Conservation (phyloP, 37 sponge, comb jelly and placozoan genomes). For the Agelas oroides region DNA sequence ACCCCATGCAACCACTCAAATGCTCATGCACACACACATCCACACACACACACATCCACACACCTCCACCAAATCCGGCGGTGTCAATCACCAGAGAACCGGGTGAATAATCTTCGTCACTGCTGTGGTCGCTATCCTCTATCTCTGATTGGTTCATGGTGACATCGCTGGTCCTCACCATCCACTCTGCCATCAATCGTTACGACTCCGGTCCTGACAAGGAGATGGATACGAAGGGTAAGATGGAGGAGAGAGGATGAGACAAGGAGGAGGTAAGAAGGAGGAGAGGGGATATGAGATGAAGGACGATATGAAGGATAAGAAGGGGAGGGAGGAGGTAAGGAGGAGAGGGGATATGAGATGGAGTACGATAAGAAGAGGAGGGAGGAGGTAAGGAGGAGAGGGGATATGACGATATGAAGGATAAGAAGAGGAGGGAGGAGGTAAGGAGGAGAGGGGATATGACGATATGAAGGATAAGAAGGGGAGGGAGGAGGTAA, state of each 20-base stretch:
- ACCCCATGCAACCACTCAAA: too few relatives aligned
- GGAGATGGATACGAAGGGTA: too few relatives aligned
- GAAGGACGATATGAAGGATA: not conserved
- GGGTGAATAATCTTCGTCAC: conserved; percentile 56
- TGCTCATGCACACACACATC: too few relatives aligned
- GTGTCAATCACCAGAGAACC: conserved; percentile 52
- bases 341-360: not conserved
- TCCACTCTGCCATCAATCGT: too few relatives aligned
- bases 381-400: not conserved
- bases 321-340: not conserved
- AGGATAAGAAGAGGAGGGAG: too few relatives aligned
- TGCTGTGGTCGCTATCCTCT: conserved; percentile 12
- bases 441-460: not conserved
- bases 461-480: too few relatives aligned
- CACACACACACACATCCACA: too few relatives aligned
- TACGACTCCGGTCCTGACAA: too few relatives aligned
- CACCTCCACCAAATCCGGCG: too few relatives aligned
- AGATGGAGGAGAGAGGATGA: not conserved
- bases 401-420: too few relatives aligned
- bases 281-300: not conserved
- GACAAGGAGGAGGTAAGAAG: not conserved
- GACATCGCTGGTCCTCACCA: too few relatives aligned
- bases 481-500: not conserved
- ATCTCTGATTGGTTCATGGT: conserved; percentile 1
- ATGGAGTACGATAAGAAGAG: not conserved